Evolutionary conservation across 2,797 vertebrate species (phyloP).

Genomic region (Synaphobranchus kaupii): DNA sequence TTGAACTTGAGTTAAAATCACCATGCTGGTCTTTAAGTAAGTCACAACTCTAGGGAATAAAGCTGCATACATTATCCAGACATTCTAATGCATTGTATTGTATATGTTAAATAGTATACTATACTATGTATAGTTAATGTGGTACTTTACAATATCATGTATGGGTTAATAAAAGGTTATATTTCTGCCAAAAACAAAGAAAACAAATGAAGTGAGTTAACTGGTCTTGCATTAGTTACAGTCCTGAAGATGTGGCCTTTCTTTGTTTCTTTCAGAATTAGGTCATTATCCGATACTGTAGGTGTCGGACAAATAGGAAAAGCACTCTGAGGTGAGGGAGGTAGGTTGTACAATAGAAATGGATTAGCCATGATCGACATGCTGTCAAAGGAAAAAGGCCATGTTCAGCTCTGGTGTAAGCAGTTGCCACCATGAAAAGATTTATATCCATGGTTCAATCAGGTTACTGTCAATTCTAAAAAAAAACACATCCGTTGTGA

Average conservation of each 20-base stretch:
- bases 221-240: not conserved
- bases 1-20: not conserved
- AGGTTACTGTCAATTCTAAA: slow-evolving; percentile 16
- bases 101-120: too few relatives aligned
- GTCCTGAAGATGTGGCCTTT: not conserved
- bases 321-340: not conserved
- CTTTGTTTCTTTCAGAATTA: not conserved
- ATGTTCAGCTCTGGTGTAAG: slow-evolving; percentile 30
- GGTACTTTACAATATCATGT: not conserved
- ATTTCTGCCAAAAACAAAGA: too few relatives aligned
- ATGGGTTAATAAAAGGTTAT: too few relatives aligned
- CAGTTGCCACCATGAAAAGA: slow-evolving; percentile 24
- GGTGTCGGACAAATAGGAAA: not conserved
- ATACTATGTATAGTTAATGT: too few relatives aligned
- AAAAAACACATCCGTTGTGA: not conserved
- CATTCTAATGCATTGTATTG: not conserved
- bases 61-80: not conserved
- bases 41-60: not conserved
- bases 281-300: not conserved
- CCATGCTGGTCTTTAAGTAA: not conserved
- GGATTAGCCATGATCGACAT: not conserved
- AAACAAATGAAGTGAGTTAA: not conserved
- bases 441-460: slow-evolving; percentile 20
- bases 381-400: not conserved
- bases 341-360: not conserved